A percentile compares a stretch with the other conserved stretches of the same genome.
These are phyloP conservation scores for Tetheella fluctuosa DNA, from an alignment of 2,888 invertebrate species.

Conservation along the genomic window DNA sequence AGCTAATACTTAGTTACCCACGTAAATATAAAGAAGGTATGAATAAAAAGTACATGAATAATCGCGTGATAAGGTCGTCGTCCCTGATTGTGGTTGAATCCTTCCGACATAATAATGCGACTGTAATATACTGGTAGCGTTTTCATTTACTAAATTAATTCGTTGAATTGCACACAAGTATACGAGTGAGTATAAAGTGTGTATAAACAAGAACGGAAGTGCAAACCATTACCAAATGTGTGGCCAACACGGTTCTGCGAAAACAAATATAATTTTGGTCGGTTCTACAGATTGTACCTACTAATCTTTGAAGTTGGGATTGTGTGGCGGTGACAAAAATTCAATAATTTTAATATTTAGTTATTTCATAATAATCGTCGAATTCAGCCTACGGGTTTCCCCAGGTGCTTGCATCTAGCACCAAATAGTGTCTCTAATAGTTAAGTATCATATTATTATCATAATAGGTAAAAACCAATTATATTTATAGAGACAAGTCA, in stretches of 20 bases:
- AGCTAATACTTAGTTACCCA: too few species aligned
- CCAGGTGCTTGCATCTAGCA: too few species aligned
- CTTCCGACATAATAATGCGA: constrained; percentile 43
- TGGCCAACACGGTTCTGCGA: constrained; percentile 53
- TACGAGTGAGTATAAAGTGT: constrained; percentile 55
- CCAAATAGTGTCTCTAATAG: too few species aligned
- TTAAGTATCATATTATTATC: too few species aligned
- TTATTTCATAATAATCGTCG: too few species aligned
- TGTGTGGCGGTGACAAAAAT: background rate
- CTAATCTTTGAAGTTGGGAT: background rate
- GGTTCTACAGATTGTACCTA: constrained; percentile 10
- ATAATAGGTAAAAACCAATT: too few species aligned
- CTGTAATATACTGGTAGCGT: constrained; percentile 31
- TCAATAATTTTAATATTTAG: background rate
- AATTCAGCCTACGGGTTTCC: too few species aligned
- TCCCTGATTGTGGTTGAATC: constrained; percentile 39
- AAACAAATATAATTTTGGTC: constrained; percentile 43
- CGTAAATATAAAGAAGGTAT: constrained; percentile 18
- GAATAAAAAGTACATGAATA: too few species aligned
- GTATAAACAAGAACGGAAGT: constrained; percentile 68
- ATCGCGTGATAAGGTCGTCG: constrained; percentile 41
- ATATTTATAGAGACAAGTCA: too few species aligned
- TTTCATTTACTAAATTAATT: constrained; percentile 69
- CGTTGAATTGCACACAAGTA: constrained; percentile 57
- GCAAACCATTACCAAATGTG: constrained; percentile 76